These are phyloP conservation scores for Apeira syringaria DNA, from an alignment of 2,888 invertebrate species.

Conservation along the genomic window DNA sequence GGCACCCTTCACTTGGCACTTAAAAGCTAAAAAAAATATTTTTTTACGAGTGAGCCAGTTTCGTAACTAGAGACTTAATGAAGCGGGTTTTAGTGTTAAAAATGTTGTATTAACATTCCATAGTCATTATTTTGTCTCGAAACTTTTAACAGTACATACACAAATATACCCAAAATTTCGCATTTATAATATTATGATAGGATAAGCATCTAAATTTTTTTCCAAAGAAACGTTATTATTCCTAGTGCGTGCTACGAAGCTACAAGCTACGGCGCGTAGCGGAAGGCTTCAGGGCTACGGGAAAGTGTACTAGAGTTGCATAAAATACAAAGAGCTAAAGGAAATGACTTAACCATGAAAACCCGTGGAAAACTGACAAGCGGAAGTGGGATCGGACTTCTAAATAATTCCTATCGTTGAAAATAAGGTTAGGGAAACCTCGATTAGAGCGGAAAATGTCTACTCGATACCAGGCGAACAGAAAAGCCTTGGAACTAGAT, in stretches of 20 bases:
- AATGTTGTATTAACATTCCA: too few relatives aligned
- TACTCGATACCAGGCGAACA: constrained; percentile 70
- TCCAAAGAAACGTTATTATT: too few relatives aligned
- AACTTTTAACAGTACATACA: too few relatives aligned
- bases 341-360: constrained; percentile 33
- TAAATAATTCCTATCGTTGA: constrained; percentile 61
- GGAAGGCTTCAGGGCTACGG: constrained; percentile 43
- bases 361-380: constrained; percentile 32
- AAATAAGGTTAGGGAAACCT: constrained; percentile 74
- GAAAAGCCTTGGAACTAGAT: constrained; percentile 28
- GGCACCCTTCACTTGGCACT: too few relatives aligned
- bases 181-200: too few relatives aligned
- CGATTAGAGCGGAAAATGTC: constrained; percentile 83
- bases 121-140: too few relatives aligned
- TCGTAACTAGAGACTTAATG: too few relatives aligned
- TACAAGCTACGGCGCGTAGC: constrained; percentile 26
- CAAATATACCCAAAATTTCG: too few relatives aligned
- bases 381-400: constrained; percentile 52
- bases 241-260: not conserved
- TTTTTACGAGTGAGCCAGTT: too few relatives aligned
- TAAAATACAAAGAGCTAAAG: constrained; percentile 32
- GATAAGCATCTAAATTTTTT: too few relatives aligned
- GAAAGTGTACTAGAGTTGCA: constrained; percentile 58
- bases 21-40: too few relatives aligned
- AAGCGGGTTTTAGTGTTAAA: too few relatives aligned